Evolutionary conservation across 2,888 invertebrate species (phyloP).

Genomic region (Epinotia demarniana): DNA sequence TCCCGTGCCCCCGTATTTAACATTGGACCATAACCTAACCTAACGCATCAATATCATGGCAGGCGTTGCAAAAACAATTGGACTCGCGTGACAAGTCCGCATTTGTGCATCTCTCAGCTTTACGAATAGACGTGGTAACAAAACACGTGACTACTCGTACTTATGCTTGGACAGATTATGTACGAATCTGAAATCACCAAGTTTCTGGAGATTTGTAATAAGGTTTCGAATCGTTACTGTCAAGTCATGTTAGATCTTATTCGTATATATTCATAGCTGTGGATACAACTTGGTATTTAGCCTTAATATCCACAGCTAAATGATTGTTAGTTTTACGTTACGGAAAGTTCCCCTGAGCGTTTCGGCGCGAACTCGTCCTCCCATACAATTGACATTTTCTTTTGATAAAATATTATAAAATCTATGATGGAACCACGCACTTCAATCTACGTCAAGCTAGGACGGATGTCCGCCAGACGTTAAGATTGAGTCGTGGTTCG

Average conservation of each 20-base stretch:
- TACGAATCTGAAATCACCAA: background rate
- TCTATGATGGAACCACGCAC: slow-evolving; percentile 73
- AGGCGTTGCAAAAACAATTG: background rate
- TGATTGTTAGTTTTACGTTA: too few relatives aligned
- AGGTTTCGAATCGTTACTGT: background rate
- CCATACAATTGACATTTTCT: slow-evolving; percentile 71
- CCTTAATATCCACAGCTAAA: background rate
- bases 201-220: background rate
- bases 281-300: background rate
- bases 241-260: background rate
- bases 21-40: background rate
- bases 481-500: slow-evolving; percentile 64
- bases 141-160: too few relatives aligned
- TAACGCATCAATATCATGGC: background rate
- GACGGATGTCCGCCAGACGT: slow-evolving; percentile 47
- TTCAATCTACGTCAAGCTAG: slow-evolving; percentile 45
- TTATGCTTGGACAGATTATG: background rate
- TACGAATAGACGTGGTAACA: too few relatives aligned
- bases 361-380: slow-evolving; percentile 59
- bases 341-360: slow-evolving; percentile 11
- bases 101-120: background rate
- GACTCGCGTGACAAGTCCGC: background rate
- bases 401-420: slow-evolving; percentile 74
- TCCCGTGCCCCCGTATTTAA: background rate
- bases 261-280: background rate